Conservation (phyloP, 2,888 invertebrate species). For the Sycophila texana region DNA sequence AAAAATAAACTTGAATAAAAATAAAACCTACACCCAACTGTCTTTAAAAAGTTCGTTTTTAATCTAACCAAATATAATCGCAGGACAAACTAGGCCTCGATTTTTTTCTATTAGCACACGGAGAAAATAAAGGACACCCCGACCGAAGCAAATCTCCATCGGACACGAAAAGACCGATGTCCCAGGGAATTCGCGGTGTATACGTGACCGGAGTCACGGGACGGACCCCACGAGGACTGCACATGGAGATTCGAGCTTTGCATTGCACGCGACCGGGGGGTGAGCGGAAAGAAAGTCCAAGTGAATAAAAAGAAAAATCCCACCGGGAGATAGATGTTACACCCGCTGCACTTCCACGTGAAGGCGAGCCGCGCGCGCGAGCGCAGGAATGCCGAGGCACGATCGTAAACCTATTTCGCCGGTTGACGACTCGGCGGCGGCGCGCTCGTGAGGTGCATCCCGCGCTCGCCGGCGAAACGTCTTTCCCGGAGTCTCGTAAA, state of each 20-base stretch:
- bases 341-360: conserved; percentile 4
- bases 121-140: too few species aligned
- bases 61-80: too few species aligned
- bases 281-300: not conserved
- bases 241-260: conserved; percentile 20
- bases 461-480: conserved; percentile 3
- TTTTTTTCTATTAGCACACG: too few species aligned
- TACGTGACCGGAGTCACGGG: conserved; percentile 30
- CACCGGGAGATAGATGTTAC: not conserved
- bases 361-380: not conserved
- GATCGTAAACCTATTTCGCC: conserved; percentile 51
- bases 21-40: too few species aligned
- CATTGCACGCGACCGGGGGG: not conserved
- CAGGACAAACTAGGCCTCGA: too few species aligned
- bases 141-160: too few species aligned
- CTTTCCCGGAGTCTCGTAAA: conserved; percentile 9
- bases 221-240: not conserved
- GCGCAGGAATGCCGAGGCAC: conserved; percentile 22
- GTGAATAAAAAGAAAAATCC: conserved; percentile 10
- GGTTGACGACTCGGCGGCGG: conserved; percentile 17
- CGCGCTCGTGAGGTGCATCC: conserved; percentile 38
- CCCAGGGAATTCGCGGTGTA: not conserved
- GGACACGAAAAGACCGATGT: too few species aligned
- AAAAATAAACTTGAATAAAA: too few species aligned
- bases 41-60: too few species aligned